These are phyloP conservation scores for Silurus glanis DNA, from an alignment of 2,113 vertebrate species.

Conservation along the genomic window DNA sequence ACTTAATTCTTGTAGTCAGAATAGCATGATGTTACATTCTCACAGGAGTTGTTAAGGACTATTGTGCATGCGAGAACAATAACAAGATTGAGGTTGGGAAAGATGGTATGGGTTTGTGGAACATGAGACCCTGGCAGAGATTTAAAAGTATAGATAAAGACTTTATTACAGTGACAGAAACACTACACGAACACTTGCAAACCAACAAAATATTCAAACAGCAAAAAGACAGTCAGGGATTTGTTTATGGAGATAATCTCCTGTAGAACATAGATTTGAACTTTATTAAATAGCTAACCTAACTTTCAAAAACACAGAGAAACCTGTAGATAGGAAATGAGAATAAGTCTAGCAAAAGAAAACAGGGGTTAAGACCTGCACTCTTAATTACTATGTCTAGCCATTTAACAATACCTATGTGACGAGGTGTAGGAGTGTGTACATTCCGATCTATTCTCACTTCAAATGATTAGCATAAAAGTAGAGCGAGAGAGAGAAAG, in stretches of 20 bases:
- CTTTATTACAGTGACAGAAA: neutral
- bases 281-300: neutral
- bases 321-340: neutral
- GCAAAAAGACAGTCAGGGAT: neutral
- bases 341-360: neutral
- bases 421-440: neutral
- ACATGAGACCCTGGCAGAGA: neutral
- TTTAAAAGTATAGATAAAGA: neutral
- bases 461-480: constrained; percentile 1
- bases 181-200: neutral
- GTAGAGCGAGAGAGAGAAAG: neutral
- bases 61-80: neutral
- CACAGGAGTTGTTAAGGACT: neutral
- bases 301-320: neutral
- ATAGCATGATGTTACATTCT: neutral
- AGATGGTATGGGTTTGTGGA: neutral
- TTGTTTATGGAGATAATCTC: no score
- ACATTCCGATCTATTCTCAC: neutral
- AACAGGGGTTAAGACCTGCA: neutral
- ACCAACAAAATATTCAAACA: neutral
- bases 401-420: constrained; percentile 1
- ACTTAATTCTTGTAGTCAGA: neutral
- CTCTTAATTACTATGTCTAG: neutral
- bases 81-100: neutral
- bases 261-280: neutral